A percentile compares a stretch with the other conserved stretches of the same genome.
Conservation (phyloP, 2,797 vertebrate species). For the Sebastes umbrosus region DNA sequence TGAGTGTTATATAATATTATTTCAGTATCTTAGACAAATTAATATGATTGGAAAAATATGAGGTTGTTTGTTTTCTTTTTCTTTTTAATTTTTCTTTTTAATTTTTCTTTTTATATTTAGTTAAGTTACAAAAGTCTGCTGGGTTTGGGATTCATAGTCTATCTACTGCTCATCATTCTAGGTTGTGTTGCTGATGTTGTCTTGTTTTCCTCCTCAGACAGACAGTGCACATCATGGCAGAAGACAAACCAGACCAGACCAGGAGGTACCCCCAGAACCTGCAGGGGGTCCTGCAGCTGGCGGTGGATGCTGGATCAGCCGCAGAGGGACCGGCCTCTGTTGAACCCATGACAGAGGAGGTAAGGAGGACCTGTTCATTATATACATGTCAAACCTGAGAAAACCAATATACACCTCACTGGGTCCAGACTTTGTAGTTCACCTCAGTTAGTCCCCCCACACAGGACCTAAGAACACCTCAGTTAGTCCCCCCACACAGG, state of each 20-base stretch:
- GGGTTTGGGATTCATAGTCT: background rate
- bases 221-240: constrained; percentile 70
- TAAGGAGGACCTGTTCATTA: constrained; percentile 34
- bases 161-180: background rate
- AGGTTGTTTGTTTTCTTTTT: too few species aligned
- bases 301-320: constrained; percentile 86
- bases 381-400: background rate
- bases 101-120: too few species aligned
- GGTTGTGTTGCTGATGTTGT: background rate
- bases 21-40: too few species aligned
- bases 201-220: background rate
- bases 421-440: background rate
- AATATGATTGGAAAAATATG: too few species aligned
- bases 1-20: too few species aligned
- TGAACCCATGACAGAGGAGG: constrained; percentile 90
- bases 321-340: constrained; percentile 70
- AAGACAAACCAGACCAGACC: constrained; percentile 42
- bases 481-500: too few species aligned
- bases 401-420: background rate
- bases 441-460: too few species aligned
- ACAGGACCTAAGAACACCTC: too few species aligned
- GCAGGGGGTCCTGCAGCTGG: constrained; percentile 89
- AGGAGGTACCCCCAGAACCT: constrained; percentile 81
- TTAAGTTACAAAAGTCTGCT: background rate
- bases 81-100: too few species aligned